Percentiles rank a stretch among this genome's conserved stretches.
phyloP scores from a whole-genome alignment of 2,888 invertebrate species.

The Pogonocherus hispidulus region DNA sequence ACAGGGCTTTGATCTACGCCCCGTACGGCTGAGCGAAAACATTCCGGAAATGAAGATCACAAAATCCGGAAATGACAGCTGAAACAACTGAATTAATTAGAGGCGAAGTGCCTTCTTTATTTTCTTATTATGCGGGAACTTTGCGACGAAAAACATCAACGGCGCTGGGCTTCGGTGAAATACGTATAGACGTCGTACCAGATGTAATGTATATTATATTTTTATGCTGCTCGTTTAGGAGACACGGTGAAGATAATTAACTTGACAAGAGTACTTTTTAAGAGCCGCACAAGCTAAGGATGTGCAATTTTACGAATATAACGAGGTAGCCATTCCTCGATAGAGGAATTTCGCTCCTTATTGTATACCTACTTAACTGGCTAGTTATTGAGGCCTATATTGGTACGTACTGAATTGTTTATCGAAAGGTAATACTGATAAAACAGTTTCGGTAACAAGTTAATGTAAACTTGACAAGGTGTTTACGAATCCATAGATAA shows the following conservation, averaged over 20 bases:
- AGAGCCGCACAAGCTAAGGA: background rate
- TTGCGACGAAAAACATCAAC: background rate
- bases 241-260: background rate
- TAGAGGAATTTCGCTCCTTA: too few species aligned
- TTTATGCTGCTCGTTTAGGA: background rate
- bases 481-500: too few species aligned
- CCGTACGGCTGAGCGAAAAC: conserved; percentile 40
- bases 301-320: too few species aligned
- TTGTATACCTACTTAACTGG: too few species aligned
- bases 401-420: too few species aligned
- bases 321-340: too few species aligned
- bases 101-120: conserved; percentile 24
- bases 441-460: too few species aligned
- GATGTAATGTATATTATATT: background rate
- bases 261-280: background rate
- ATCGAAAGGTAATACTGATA: too few species aligned
- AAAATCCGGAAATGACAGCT: conserved; percentile 49
- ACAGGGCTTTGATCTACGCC: conserved; percentile 45
- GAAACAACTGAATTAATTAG: conserved; percentile 48
- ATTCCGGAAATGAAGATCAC: conserved; percentile 38
- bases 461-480: too few species aligned
- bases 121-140: conserved; percentile 14
- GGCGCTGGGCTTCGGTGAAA: background rate
- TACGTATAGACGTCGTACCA: background rate
- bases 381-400: too few species aligned